Percentiles rank a stretch among this genome's conserved stretches.
Conservation (phyloP, 2,797 vertebrate species). For the Falco novaeseelandiae region DNA sequence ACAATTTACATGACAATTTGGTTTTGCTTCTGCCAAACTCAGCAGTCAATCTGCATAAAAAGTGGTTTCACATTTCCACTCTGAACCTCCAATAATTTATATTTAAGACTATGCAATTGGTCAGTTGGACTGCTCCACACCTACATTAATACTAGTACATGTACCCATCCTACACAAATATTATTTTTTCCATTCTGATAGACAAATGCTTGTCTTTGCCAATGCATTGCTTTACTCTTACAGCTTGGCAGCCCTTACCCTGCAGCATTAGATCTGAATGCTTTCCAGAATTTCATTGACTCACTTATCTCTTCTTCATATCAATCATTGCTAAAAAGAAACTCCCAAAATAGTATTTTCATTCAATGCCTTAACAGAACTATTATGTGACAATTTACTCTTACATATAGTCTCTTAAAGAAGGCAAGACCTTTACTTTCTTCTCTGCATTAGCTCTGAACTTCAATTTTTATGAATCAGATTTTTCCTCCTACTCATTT, state of each 20-base stretch:
- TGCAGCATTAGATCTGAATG: not conserved
- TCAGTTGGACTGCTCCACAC: not conserved
- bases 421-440: not conserved
- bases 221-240: not conserved
- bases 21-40: not conserved
- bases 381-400: not conserved
- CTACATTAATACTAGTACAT: not conserved
- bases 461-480: not conserved
- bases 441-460: not conserved
- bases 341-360: not conserved
- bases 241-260: not conserved
- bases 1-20: not conserved
- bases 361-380: not conserved
- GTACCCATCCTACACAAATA: not conserved
- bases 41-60: not conserved
- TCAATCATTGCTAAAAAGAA: not conserved
- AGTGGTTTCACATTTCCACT: not conserved
- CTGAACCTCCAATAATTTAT: not conserved
- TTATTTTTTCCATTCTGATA: not conserved
- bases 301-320: not conserved
- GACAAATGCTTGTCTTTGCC: not conserved
- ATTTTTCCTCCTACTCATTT: not conserved
- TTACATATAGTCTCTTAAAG: not conserved
- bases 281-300: not conserved
- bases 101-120: not conserved